Evolutionary conservation across 2,888 invertebrate species (phyloP), one percentile per base, ranked within the genome.

Genomic region (Apodemia zela): DNA sequence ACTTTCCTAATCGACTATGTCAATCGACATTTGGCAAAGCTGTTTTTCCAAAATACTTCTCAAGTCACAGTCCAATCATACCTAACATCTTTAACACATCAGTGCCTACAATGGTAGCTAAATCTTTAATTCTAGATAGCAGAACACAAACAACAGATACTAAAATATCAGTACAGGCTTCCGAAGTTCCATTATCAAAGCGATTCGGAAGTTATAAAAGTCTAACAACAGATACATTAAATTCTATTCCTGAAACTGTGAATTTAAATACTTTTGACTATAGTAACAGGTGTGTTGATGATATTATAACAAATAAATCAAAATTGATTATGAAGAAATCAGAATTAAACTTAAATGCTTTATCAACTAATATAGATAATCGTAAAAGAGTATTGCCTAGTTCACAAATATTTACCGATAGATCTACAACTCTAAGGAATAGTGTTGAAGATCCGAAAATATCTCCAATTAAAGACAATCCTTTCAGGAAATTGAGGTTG

Each of bases 1-100:
- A 21, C 13, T 25, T 25, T 4, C 13, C 21, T 25, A 51, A 25
- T 51, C 49, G 18, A 11, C 15, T 61, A 35, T 25, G 54, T 35
- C 51, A 54, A 21, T 74, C 73, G 62, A 60, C 64, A 4, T 81
- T 78, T 67, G 77, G 79, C 5, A 75, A 79, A 70, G 66, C 71
- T 0, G 61, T 62, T 0, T 82, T 78, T 59, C 75, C 77, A 0
- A 76, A 71, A 42, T 74, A 76, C 42, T 57, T 74, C 1, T 60
- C 70, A 38, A 66, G 67, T 49, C 42, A 54, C 0, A 60, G 68
- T 0, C 47, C 67, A 0, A 38, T 63, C 35, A 64, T 68, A 33
- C 64, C 73, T 2, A 76, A 75, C 33, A 65, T 75, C 10, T 17
- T 75, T 47, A 76, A 76, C 74, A 64, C 74, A 4, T 74, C 76